Conservation (phyloP, 2,113 vertebrate genomes). For the Polyodon spathula region DNA sequence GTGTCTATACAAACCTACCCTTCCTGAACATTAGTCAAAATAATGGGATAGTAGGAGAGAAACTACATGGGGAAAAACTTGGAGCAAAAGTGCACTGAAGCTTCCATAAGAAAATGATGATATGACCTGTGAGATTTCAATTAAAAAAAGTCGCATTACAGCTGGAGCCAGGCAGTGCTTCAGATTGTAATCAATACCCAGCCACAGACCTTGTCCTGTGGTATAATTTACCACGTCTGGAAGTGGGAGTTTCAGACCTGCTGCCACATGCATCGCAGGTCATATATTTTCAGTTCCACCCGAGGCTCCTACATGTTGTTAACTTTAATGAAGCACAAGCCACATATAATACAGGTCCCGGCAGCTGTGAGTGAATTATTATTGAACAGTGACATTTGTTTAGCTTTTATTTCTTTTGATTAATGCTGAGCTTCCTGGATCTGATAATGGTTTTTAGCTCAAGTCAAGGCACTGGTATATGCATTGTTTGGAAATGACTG, state of each 20-base stretch:
- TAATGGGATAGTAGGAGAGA: too few species aligned
- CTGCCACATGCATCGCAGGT: not conserved
- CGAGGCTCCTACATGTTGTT: conserved; percentile 5
- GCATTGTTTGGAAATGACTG: not conserved
- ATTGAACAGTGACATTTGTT: conserved; percentile 6
- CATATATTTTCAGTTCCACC: not conserved
- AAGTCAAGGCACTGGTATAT: too few species aligned
- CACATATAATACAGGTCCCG: conserved; percentile 7
- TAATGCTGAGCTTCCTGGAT: conserved; percentile 3
- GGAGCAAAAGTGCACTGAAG: not conserved
- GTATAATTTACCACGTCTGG: not conserved
- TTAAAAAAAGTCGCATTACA: conserved; percentile 13
- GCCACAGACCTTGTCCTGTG: not conserved
- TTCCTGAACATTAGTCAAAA: too few species aligned
- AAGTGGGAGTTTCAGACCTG: not conserved
- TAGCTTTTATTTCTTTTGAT: not conserved
- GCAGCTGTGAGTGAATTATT: not conserved
- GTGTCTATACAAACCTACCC: too few species aligned
- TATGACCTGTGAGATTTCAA: conserved; percentile 16
- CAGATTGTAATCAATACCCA: conserved; percentile 11
- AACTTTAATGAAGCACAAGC: conserved; percentile 2
- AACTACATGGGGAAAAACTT: too few species aligned
- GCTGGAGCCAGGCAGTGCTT: conserved; percentile 17
- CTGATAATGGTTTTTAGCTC: not conserved
- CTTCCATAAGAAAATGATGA: too few species aligned